Evolutionary conservation across 2,113 vertebrate genomes (phyloP).

Genomic region (Coreoperca whiteheadi): DNA sequence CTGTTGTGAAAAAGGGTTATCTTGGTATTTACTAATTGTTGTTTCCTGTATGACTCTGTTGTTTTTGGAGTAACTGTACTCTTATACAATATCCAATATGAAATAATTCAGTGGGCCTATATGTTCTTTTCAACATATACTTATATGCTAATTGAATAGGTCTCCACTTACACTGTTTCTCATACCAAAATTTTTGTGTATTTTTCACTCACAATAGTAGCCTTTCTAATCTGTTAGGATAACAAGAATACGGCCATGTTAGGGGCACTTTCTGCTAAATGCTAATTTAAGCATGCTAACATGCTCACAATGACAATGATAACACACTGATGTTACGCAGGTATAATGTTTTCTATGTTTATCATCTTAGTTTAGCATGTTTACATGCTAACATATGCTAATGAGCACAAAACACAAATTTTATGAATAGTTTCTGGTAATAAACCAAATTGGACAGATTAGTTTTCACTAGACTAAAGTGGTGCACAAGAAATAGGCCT

Average conservation of each 20-base stretch:
- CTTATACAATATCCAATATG: background rate
- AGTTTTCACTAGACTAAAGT: background rate
- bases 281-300: background rate
- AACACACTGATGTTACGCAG: background rate
- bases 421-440: background rate
- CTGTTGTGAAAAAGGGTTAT: background rate
- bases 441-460: background rate
- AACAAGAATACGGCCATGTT: background rate
- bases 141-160: too few relatives aligned
- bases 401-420: too few relatives aligned
- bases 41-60: background rate
- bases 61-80: background rate
- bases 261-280: background rate
- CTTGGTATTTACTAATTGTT: too few relatives aligned
- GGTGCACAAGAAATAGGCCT: background rate
- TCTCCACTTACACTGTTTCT: background rate
- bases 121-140: background rate
- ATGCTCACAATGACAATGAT: background rate
- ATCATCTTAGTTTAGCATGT: background rate
- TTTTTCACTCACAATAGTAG: background rate
- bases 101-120: background rate
- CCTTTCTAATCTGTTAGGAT: background rate
- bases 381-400: background rate
- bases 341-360: background rate
- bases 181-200: background rate